Conservation (phyloP, 2,113 vertebrate genomes). For the Cololabis saira region DNA sequence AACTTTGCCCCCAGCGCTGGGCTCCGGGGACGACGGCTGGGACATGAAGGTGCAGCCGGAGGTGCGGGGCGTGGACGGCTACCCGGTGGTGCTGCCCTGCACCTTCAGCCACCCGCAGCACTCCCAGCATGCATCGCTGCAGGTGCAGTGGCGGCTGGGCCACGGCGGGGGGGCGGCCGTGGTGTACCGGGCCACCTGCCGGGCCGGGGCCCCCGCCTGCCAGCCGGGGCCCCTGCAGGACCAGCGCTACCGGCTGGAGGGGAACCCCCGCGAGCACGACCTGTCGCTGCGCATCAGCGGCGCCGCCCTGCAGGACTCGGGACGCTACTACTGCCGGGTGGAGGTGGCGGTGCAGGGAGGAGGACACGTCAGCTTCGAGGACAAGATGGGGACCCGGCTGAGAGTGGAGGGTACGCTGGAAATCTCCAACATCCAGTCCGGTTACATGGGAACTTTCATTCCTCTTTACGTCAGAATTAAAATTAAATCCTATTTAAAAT, state of each 20-base stretch:
- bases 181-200: conserved; percentile 88
- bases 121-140: conserved; percentile 86
- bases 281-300: conserved; percentile 89
- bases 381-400: conserved; percentile 88
- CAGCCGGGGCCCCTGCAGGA: conserved; percentile 84
- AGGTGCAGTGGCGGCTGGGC: conserved; percentile 87
- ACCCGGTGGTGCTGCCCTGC: conserved; percentile 88
- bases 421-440: too few relatives aligned
- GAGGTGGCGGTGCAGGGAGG: conserved; percentile 89
- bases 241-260: conserved; percentile 89
- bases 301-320: conserved; percentile 85
- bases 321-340: conserved; percentile 91
- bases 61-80: conserved; percentile 85
- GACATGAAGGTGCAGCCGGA: conserved; percentile 87
- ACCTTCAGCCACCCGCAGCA: conserved; percentile 92
- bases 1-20: conserved; percentile 2
- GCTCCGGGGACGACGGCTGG: conserved; percentile 83
- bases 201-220: conserved; percentile 80
- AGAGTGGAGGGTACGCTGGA: conserved; percentile 85
- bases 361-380: conserved; percentile 86
- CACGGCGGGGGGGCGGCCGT: conserved; percentile 79
- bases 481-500: too few relatives aligned
- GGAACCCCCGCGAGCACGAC: conserved; percentile 88
- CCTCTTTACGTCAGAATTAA: too few relatives aligned
- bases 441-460: too few relatives aligned